These are phyloP conservation scores for Anneissia japonica DNA, from an alignment of 35 echinoderm and acorn worm species.

Conservation along the genomic window DNA sequence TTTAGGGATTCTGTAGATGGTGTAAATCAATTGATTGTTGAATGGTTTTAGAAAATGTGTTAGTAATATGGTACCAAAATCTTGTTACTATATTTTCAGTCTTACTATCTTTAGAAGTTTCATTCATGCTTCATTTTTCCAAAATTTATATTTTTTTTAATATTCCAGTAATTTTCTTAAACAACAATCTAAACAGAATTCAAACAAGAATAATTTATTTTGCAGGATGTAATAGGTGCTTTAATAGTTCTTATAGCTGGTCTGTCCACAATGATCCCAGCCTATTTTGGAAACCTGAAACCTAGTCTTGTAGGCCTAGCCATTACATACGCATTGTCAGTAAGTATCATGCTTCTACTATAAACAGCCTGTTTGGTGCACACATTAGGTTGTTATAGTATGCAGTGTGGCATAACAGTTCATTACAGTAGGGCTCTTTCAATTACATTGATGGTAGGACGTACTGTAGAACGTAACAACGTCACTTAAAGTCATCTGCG, in stretches of 20 bases:
- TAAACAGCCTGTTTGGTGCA: neutral
- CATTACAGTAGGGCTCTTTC: neutral
- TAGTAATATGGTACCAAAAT: no score
- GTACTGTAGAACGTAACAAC: no score
- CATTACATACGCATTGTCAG: conserved; percentile 49
- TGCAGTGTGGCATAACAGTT: neutral
- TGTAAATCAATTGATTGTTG: no score
- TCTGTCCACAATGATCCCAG: conserved; percentile 19
- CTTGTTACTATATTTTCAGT: no score
- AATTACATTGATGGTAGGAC: neutral
- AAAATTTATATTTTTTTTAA: no score
- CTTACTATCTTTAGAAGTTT: no score
- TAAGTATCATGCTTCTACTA: conserved; percentile 12
- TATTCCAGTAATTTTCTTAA: no score
- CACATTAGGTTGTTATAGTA: neutral
- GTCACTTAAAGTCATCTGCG: no score
- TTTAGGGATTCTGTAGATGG: no score
- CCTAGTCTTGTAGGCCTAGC: conserved; percentile 56
- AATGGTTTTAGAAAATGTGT: no score
- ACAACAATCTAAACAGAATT: no score
- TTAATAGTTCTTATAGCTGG: conserved; percentile 35
- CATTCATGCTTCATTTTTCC: no score
- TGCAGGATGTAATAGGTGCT: conserved; percentile 53
- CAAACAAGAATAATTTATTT: neutral
- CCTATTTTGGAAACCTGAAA: conserved; percentile 1